Evolutionary conservation across 2,113 vertebrate genomes (phyloP).

Genomic region (Alexandromys fortis): DNA sequence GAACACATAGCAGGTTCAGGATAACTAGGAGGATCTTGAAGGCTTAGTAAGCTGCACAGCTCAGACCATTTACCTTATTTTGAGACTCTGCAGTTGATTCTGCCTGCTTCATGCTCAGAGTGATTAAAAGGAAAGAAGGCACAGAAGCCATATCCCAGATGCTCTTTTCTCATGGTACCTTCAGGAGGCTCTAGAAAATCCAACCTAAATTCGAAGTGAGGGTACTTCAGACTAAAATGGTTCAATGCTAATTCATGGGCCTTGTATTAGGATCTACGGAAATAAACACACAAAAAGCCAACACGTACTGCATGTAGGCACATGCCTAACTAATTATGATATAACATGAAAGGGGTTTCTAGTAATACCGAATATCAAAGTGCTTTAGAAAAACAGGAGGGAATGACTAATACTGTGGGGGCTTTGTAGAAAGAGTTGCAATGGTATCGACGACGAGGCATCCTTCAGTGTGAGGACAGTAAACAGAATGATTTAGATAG

Average conservation of each 20-base stretch:
- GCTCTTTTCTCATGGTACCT: constrained; percentile 1
- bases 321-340: constrained; percentile 30
- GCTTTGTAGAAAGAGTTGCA: not conserved
- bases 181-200: not conserved
- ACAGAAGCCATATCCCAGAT: constrained; percentile 49
- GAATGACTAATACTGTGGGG: not conserved
- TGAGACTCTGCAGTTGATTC: not conserved
- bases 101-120: not conserved
- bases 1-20: not conserved
- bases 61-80: constrained; percentile 34
- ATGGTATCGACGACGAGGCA: constrained; percentile 13
- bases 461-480: not conserved
- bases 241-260: not conserved
- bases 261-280: not conserved
- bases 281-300: constrained; percentile 23
- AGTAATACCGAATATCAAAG: constrained; percentile 35
- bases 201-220: constrained; percentile 18
- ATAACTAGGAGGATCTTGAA: not conserved
- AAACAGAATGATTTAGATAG: not conserved
- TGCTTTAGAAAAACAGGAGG: constrained; percentile 44
- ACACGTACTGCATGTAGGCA: not conserved
- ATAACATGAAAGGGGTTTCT: constrained; percentile 1
- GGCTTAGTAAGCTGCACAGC: not conserved
- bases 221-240: not conserved
- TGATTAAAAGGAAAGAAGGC: constrained; percentile 58